These are phyloP conservation scores for Diadegma fenestrale DNA, from an alignment of 2,888 invertebrate species.

Conservation along the genomic window DNA sequence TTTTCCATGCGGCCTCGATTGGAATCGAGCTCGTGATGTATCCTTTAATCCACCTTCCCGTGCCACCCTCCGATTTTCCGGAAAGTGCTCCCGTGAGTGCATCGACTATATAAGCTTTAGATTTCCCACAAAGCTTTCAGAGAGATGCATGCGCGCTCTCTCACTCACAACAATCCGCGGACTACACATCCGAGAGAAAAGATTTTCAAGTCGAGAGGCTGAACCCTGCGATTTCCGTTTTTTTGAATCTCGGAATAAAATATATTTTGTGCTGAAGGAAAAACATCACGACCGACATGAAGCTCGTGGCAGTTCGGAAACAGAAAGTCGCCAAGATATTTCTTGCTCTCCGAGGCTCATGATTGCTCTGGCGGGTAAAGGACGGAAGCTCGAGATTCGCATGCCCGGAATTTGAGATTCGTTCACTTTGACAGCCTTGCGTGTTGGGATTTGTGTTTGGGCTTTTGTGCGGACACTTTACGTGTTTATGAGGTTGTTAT, in stretches of 20 bases:
- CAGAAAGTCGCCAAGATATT: neutral
- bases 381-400: neutral
- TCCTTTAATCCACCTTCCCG: constrained; percentile 64
- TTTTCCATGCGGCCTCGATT: constrained; percentile 55
- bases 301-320: neutral
- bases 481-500: neutral
- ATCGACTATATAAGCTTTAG: constrained; percentile 26
- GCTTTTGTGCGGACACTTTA: neutral
- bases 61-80: constrained; percentile 24
- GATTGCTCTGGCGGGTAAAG: neutral
- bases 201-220: constrained; percentile 38
- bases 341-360: neutral
- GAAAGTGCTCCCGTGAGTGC: constrained; percentile 32
- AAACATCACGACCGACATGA: neutral
- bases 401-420: neutral
- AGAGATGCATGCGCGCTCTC: constrained; percentile 26
- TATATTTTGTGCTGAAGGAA: neutral
- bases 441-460: neutral
- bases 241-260: neutral
- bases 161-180: neutral
- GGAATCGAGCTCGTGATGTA: constrained; percentile 64
- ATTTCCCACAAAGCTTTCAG: constrained; percentile 54
- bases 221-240: neutral
- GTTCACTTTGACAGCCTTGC: neutral
- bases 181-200: neutral